Percentiles rank a stretch among this genome's conserved stretches.
Evolutionary conservation across 2,888 invertebrate genomes (phyloP).

Genomic region (Ectropis crepuscularia): DNA sequence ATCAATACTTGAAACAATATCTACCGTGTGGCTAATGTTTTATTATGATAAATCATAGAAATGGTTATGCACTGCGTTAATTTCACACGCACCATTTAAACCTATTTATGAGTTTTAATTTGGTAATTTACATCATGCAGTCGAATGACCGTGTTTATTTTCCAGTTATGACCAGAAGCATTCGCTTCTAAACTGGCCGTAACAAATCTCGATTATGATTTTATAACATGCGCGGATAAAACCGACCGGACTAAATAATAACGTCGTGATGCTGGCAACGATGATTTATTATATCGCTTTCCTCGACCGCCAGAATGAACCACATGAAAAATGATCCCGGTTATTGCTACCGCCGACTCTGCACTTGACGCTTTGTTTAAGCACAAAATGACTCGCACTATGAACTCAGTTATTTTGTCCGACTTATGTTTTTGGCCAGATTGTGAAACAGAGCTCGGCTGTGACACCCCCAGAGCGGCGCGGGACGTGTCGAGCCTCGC

Average conservation of each 20-base stretch:
- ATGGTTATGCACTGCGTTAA: not conserved
- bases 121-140: conserved; percentile 15
- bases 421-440: conserved; percentile 71
- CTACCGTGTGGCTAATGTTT: not conserved
- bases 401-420: conserved; percentile 71
- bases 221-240: conserved; percentile 75
- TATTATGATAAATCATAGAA: conserved; percentile 5
- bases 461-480: conserved; percentile 40
- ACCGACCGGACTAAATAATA: conserved; percentile 80
- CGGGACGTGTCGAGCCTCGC: conserved; percentile 41
- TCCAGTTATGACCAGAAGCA: conserved; percentile 12
- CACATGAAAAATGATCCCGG: conserved; percentile 83
- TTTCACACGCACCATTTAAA: conserved; percentile 16
- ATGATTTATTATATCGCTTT: conserved; percentile 84
- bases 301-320: conserved; percentile 82
- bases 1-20: not conserved
- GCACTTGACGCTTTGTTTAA: conserved; percentile 84
- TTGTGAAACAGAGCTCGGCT: conserved; percentile 44
- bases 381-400: conserved; percentile 83
- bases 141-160: conserved; percentile 15
- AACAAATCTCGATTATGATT: conserved; percentile 53
- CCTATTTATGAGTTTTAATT: conserved; percentile 22
- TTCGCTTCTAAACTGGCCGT: conserved; percentile 21
- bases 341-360: conserved; percentile 81
- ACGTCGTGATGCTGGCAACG: conserved; percentile 80